Conservation (phyloP, 2,888 invertebrate genomes). For the Vannuccia rotundouncinata region DNA sequence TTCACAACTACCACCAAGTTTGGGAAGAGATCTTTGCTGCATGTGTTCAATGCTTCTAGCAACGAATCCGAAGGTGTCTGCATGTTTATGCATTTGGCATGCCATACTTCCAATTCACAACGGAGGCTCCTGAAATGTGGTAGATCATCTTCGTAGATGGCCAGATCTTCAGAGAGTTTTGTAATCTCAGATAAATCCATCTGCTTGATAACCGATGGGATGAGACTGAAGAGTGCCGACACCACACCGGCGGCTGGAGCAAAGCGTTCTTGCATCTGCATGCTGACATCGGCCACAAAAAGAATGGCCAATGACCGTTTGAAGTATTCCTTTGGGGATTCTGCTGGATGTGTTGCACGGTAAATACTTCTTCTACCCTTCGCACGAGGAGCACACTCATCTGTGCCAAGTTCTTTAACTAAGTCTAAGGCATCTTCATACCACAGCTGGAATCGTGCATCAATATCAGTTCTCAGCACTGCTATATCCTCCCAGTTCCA, state of each 20-base stretch:
- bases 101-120: constrained; percentile 15
- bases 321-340: constrained; percentile 22
- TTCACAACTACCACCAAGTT: no score
- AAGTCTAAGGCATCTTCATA: constrained; percentile 10
- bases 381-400: constrained; percentile 9
- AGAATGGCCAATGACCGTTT: constrained; percentile 17
- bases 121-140: constrained; percentile 9
- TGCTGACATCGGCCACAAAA: constrained; percentile 16
- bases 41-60: constrained; percentile 14
- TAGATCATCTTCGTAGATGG: constrained; percentile 15
- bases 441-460: constrained; percentile 24
- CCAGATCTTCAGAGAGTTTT: constrained; percentile 20
- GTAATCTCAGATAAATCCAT: constrained; percentile 19
- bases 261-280: constrained; percentile 16
- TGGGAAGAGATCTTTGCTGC: not conserved
- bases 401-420: constrained; percentile 17
- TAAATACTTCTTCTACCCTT: constrained; percentile 19
- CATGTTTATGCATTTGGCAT: constrained; percentile 15
- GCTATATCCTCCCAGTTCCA: constrained; percentile 26
- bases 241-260: constrained; percentile 19
- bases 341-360: not conserved
- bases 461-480: constrained; percentile 21
- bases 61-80: constrained; percentile 17
- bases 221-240: constrained; percentile 19
- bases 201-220: constrained; percentile 11